Percentiles rank a stretch among this genome's conserved stretches.
phyloP scores from a whole-genome alignment of 2,888 invertebrate genomes.

The Oxycera nigricornis region DNA sequence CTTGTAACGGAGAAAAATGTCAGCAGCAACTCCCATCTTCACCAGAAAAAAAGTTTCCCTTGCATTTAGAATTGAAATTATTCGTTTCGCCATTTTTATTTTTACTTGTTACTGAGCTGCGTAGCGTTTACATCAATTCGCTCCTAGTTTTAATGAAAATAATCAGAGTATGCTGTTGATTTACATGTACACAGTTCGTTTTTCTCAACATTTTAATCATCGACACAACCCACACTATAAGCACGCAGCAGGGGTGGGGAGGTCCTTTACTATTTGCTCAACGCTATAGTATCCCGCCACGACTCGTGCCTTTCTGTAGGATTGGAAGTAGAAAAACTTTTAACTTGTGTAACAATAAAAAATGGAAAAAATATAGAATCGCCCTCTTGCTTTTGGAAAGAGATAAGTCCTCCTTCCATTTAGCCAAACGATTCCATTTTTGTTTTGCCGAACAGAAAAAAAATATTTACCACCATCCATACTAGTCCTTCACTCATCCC shows the following conservation, averaged over 20 bases:
- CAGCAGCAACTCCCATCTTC: not conserved
- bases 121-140: slow-evolving; percentile 32
- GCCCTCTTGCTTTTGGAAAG: not conserved
- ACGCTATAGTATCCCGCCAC: not conserved
- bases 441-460: not conserved
- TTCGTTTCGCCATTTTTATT: slow-evolving; percentile 36
- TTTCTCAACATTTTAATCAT: slow-evolving; percentile 45
- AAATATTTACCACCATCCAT: slow-evolving; percentile 4
- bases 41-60: slow-evolving; percentile 19
- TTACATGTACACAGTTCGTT: slow-evolving; percentile 43
- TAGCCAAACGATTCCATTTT: not conserved
- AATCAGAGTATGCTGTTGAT: slow-evolving; percentile 42
- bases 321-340: slow-evolving; percentile 24
- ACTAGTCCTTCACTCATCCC: not conserved
- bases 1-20: slow-evolving; percentile 1
- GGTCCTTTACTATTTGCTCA: slow-evolving; percentile 16
- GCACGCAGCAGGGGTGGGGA: not conserved
- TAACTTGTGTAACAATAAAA: slow-evolving; percentile 34
- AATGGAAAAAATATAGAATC: not conserved
- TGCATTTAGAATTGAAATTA: slow-evolving; percentile 13
- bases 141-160: slow-evolving; percentile 41
- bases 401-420: slow-evolving; percentile 7
- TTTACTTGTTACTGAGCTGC: not conserved
- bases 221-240: slow-evolving; percentile 34
- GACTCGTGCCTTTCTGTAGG: not conserved